These are phyloP conservation scores for Pogonophryne albipinna DNA, from an alignment of 2,797 vertebrate genomes.

Conservation along the genomic window DNA sequence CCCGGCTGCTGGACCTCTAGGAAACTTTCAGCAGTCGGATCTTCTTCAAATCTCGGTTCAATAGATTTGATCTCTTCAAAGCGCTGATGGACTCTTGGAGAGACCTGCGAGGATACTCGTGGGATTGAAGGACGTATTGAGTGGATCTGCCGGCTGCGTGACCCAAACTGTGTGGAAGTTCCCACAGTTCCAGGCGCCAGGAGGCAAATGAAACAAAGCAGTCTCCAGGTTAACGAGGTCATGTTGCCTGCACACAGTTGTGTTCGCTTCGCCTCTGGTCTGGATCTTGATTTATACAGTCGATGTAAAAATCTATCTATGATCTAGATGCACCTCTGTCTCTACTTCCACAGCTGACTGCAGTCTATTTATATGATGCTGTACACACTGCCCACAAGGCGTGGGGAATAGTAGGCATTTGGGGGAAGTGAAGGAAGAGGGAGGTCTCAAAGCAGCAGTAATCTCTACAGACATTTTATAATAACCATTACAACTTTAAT, in stretches of 20 bases:
- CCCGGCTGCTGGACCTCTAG: conserved; percentile 20
- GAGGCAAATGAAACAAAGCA: conserved; percentile 53
- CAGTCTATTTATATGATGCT: conserved; percentile 56
- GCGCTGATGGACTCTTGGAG: conserved; percentile 17
- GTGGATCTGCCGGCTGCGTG: conserved; percentile 54
- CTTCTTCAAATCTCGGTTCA: conserved; percentile 55
- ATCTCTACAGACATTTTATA: no score
- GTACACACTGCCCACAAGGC: conserved; percentile 40
- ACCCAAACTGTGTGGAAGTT: conserved; percentile 59
- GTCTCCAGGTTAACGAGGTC: conserved; percentile 51
- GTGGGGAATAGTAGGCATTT: conserved; percentile 38
- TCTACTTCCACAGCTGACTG: not conserved
- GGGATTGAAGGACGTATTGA: conserved; percentile 25
- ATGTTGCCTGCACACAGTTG: conserved; percentile 55
- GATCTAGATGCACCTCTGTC: conserved; percentile 10
- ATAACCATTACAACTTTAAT: no score
- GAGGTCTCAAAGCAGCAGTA: not conserved
- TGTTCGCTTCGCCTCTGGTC: not conserved
- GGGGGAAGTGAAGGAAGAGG: conserved; percentile 5
- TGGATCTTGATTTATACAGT: no score
- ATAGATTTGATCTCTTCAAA: conserved; percentile 32
- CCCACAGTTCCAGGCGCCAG: conserved; percentile 66
- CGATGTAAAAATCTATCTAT: not conserved
- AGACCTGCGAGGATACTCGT: conserved; percentile 26
- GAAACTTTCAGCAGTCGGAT: conserved; percentile 13